Percentiles rank a stretch among this genome's conserved stretches.
These are phyloP conservation scores for Phacellophora camtschatica DNA, from an alignment of 30 jellyfish, hydroid and myxozoan genomes.

Conservation along the genomic window DNA sequence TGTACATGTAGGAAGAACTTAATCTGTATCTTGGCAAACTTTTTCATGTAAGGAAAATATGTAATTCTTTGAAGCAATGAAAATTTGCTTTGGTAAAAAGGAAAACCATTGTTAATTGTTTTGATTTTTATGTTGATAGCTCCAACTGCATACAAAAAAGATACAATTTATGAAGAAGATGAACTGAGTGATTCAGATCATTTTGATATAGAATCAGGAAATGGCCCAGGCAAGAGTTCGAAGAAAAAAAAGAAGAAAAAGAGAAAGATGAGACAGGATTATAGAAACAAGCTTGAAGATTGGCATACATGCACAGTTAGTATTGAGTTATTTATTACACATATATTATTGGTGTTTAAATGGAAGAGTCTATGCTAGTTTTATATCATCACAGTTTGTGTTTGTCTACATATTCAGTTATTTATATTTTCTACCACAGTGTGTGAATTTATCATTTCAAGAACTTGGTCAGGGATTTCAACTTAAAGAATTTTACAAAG, in stretches of 20 bases:
- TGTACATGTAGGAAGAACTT: too few relatives aligned
- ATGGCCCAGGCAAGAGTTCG: neutral
- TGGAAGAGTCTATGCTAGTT: too few relatives aligned
- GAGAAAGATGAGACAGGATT: slow-evolving; percentile 64
- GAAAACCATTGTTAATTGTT: too few relatives aligned
- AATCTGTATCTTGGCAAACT: too few relatives aligned
- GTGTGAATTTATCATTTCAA: slow-evolving; percentile 92
- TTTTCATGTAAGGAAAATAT: too few relatives aligned
- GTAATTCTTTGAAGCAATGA: too few relatives aligned
- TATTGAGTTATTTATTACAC: neutral
- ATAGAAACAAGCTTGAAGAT: slow-evolving; percentile 67
- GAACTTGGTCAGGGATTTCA: slow-evolving; percentile 94
- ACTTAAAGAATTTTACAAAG: slow-evolving; percentile 76
- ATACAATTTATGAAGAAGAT: slow-evolving; percentile 70
- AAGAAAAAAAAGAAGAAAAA: slow-evolving; percentile 10
- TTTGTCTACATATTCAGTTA: too few relatives aligned
- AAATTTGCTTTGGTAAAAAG: too few relatives aligned
- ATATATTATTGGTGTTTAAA: too few relatives aligned
- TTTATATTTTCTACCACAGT: slow-evolving; percentile 54
- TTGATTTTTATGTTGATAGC: slow-evolving; percentile 46
- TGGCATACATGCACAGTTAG: slow-evolving; percentile 93
- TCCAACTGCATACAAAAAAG: slow-evolving; percentile 74
- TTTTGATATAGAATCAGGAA: slow-evolving; percentile 37
- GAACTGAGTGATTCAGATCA: slow-evolving; percentile 20
- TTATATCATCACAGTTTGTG: too few relatives aligned